Evolutionary conservation across 2,888 invertebrate genomes (phyloP).

Genomic region (Drosophila birchii): DNA sequence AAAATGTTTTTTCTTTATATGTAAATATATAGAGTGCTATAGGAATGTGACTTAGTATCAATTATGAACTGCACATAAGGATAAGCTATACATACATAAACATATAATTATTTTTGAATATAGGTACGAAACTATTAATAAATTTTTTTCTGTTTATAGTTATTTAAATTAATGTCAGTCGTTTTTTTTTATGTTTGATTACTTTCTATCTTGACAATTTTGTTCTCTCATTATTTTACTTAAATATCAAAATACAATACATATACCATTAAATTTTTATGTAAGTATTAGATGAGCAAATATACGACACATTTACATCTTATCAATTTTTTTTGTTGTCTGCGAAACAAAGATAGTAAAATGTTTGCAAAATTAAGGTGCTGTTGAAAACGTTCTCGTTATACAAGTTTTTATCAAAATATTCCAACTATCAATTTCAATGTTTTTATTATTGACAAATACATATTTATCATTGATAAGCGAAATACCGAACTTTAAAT

Average conservation of each 20-base stretch:
- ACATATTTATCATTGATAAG: conserved; percentile 2
- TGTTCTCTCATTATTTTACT: conserved; percentile 50
- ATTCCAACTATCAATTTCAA: neutral
- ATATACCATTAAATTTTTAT: conserved; percentile 24
- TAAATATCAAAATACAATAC: conserved; percentile 47
- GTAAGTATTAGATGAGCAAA: conserved; percentile 41
- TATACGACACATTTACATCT: conserved; percentile 35
- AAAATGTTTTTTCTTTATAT: neutral
- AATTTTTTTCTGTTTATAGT: conserved; percentile 7
- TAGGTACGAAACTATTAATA: conserved; percentile 5
- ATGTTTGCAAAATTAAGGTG: neutral
- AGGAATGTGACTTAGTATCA: conserved; percentile 27
- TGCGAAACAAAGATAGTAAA: neutral
- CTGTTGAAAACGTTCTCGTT: neutral
- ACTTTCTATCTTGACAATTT: conserved; percentile 48
- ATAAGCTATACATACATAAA: conserved; percentile 11
- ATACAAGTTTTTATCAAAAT: neutral
- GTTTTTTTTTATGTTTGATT: conserved; percentile 58
- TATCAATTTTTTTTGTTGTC: neutral
- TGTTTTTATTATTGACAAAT: neutral
- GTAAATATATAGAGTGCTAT: conserved; percentile 1
- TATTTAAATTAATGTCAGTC: conserved; percentile 62
- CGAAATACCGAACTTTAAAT: neutral
- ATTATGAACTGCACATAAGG: conserved; percentile 1
- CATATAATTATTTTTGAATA: conserved; percentile 8